These are phyloP conservation scores for Aphidius ervi DNA, from an alignment of 1,140 invertebrate species.

Conservation along the genomic window DNA sequence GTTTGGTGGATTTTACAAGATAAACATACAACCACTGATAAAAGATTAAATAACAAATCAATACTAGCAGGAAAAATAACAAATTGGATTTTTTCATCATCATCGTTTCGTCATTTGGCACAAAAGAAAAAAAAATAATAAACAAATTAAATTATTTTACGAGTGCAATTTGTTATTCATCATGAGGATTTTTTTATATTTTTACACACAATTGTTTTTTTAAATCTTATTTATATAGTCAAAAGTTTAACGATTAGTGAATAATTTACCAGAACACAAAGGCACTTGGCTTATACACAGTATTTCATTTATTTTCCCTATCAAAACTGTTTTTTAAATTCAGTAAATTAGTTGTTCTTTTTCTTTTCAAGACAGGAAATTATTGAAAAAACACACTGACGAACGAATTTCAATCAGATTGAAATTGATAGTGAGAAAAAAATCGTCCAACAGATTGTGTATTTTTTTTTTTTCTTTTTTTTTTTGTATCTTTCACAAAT, in stretches of 20 bases:
- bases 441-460: neutral
- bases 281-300: conserved; percentile 53
- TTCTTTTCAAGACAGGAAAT: conserved; percentile 36
- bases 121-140: conserved; percentile 12
- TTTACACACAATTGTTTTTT: conserved; percentile 10
- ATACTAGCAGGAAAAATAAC: conserved; percentile 12
- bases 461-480: neutral
- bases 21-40: conserved; percentile 6
- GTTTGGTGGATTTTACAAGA: conserved; percentile 28
- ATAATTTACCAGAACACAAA: conserved; percentile 47
- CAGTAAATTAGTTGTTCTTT: conserved; percentile 37
- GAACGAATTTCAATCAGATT: neutral
- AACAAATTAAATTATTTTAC: conserved; percentile 11
- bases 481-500: neutral
- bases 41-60: conserved; percentile 8
- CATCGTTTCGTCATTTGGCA: conserved; percentile 4
- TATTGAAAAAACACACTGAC: conserved; percentile 1
- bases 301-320: conserved; percentile 28
- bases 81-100: conserved; percentile 2
- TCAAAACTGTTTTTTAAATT: conserved; percentile 15
- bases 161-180: neutral
- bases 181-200: conserved; percentile 1
- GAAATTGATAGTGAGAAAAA: neutral
- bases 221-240: conserved; percentile 34
- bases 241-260: conserved; percentile 51